Conservation (phyloP, 2,797 vertebrate species). For the Ctenosaura bakeri region DNA sequence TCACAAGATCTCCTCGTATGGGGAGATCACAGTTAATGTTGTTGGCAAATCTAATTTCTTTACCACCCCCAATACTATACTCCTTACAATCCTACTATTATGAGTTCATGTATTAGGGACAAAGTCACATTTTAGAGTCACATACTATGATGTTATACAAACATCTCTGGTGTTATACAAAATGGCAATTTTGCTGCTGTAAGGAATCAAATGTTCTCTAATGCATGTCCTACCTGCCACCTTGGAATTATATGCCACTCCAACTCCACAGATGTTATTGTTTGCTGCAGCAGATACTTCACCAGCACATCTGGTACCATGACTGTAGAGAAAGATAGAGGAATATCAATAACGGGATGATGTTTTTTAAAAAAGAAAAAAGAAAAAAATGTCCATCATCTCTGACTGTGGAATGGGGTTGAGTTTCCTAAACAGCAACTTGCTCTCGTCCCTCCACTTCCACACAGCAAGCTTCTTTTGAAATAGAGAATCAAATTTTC, state of each 20-base stretch:
- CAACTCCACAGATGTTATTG: conserved; percentile 98
- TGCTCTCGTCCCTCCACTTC: neutral
- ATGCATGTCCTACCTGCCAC: conserved; percentile 90
- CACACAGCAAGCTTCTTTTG: neutral
- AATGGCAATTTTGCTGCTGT: neutral
- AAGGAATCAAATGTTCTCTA: neutral
- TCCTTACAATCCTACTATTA: too few relatives aligned
- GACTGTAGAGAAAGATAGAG: conserved; percentile 81
- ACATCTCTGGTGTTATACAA: neutral
- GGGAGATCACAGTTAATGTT: too few relatives aligned
- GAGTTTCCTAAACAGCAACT: neutral
- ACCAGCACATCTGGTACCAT: conserved; percentile 96
- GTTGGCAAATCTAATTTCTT: too few relatives aligned
- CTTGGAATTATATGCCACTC: conserved; percentile 97
- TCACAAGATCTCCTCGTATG: too few relatives aligned
- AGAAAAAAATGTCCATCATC: neutral
- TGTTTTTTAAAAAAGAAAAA: neutral
- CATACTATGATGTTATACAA: neutral
- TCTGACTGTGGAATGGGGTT: accelerated
- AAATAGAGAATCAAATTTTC: neutral
- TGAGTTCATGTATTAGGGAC: too few relatives aligned
- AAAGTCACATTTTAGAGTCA: neutral
- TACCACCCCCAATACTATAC: too few relatives aligned
- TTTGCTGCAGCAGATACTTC: conserved; percentile 98
- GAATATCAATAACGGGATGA: neutral